phyloP scores from a whole-genome alignment of 1,140 invertebrate species.

The Megalopta genalis region DNA sequence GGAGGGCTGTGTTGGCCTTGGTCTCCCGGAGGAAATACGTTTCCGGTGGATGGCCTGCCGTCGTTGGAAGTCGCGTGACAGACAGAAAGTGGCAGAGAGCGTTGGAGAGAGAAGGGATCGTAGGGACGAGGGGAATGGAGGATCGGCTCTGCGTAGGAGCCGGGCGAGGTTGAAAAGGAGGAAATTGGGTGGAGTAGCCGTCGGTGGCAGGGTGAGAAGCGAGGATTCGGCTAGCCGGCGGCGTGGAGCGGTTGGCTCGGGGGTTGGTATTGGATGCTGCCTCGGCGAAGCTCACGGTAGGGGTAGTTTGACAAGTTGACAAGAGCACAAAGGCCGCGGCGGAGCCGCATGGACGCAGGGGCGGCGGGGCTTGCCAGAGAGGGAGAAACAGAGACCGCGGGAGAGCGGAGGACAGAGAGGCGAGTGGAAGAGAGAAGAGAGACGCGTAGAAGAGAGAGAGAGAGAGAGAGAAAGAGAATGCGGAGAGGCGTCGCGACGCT shows the following conservation, averaged over 20 bases:
- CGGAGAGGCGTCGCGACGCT: conserved; percentile 75
- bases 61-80: conserved; percentile 24
- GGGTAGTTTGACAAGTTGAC: conserved; percentile 80
- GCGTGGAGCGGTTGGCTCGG: conserved; percentile 46
- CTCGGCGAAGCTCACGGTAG: conserved; percentile 56
- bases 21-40: conserved; percentile 37
- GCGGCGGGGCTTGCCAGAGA: not conserved
- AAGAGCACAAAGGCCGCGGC: conserved; percentile 77
- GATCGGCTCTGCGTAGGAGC: conserved; percentile 2
- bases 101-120: conserved; percentile 33
- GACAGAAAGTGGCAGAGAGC: conserved; percentile 14
- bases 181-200: conserved; percentile 43
- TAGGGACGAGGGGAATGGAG: too few relatives aligned
- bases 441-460: not conserved
- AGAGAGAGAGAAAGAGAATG: conserved; percentile 14
- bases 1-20: not conserved
- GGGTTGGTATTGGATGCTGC: conserved; percentile 74
- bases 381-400: too few relatives aligned
- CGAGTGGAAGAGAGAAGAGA: conserved; percentile 18
- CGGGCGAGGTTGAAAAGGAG: conserved; percentile 30
- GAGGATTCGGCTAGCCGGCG: conserved; percentile 48
- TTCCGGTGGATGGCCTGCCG: conserved; percentile 5
- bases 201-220: conserved; percentile 45
- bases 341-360: conserved; percentile 48
- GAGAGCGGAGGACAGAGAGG: conserved; percentile 1